Conservation (phyloP, 1,140 invertebrate species). For the Drosophila bocqueti region DNA sequence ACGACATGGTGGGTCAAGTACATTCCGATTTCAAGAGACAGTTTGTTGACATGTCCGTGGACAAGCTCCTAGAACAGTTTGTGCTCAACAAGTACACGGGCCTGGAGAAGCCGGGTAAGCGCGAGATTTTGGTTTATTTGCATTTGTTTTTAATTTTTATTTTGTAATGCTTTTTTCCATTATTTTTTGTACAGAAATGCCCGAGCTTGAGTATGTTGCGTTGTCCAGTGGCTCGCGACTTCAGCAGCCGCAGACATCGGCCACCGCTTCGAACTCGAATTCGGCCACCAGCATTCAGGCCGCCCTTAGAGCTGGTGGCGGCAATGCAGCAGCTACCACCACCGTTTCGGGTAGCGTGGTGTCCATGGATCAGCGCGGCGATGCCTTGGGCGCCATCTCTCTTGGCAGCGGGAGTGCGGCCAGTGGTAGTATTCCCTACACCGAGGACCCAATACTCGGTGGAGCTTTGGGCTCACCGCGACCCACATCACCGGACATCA, state of each 20-base stretch:
- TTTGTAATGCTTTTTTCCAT: background rate
- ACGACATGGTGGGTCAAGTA: slow-evolving; percentile 94
- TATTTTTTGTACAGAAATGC: slow-evolving; percentile 62
- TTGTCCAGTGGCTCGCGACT: slow-evolving; percentile 64
- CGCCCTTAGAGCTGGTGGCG: slow-evolving; percentile 57
- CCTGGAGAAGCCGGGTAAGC: slow-evolving; percentile 93
- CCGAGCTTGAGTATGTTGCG: slow-evolving; percentile 73
- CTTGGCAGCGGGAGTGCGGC: slow-evolving; percentile 73
- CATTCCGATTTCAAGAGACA: slow-evolving; percentile 96
- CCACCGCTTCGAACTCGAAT: slow-evolving; percentile 74
- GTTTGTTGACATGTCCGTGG: slow-evolving; percentile 95
- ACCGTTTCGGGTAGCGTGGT: slow-evolving; percentile 57
- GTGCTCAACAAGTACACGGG: slow-evolving; percentile 96
- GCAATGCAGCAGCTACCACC: slow-evolving; percentile 29
- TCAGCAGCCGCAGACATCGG: slow-evolving; percentile 63
- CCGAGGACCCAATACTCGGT: slow-evolving; percentile 68
- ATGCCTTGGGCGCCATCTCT: slow-evolving; percentile 61
- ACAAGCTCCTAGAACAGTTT: slow-evolving; percentile 96
- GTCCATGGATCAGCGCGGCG: slow-evolving; percentile 75
- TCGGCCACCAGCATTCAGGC: slow-evolving; percentile 78
- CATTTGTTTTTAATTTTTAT: background rate
- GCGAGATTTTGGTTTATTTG: no score
- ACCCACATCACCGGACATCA: slow-evolving; percentile 74
- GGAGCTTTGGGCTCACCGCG: slow-evolving; percentile 59
- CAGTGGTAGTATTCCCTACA: slow-evolving; percentile 73